phyloP scores from a whole-genome alignment of 2,797 vertebrate species.

The Lacerta agilis region DNA sequence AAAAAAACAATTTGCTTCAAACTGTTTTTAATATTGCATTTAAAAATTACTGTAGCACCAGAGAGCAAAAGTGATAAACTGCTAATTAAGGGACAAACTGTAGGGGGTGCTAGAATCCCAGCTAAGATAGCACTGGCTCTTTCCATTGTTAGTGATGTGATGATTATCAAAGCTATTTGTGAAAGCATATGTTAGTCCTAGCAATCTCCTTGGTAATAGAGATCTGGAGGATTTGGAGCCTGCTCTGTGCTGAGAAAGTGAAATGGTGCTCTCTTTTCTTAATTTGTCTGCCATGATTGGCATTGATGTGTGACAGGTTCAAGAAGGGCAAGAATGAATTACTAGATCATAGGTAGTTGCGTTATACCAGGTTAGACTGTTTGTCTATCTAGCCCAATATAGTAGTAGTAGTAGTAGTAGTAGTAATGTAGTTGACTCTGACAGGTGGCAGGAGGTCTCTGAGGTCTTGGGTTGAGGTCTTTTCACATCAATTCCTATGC shows the following conservation, averaged over 20 bases:
- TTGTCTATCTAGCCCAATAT: background rate
- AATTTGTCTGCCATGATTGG: background rate
- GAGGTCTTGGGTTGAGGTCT: too few relatives aligned
- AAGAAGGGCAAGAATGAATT: background rate
- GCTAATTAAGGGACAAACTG: background rate
- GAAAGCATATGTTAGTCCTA: background rate
- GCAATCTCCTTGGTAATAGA: background rate
- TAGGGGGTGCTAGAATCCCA: slow-evolving; percentile 28
- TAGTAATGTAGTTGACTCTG: background rate
- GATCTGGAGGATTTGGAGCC: background rate
- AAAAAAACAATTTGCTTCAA: too few relatives aligned
- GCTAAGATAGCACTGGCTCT: background rate
- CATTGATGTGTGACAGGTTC: background rate
- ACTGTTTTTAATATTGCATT: too few relatives aligned
- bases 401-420: background rate
- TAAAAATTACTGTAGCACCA: background rate
- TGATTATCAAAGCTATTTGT: background rate
- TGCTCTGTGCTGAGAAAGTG: background rate
- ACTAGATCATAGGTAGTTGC: background rate
- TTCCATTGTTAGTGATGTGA: background rate
- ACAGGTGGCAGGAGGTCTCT: background rate
- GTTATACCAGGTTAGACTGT: background rate
- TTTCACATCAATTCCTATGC: background rate
- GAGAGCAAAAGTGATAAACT: background rate
- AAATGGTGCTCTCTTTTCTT: background rate